A percentile compares a stretch with the other conserved stretches of the same genome.
Conservation (phyloP, 2,113 vertebrate species). For the Furnarius figulus region DNA sequence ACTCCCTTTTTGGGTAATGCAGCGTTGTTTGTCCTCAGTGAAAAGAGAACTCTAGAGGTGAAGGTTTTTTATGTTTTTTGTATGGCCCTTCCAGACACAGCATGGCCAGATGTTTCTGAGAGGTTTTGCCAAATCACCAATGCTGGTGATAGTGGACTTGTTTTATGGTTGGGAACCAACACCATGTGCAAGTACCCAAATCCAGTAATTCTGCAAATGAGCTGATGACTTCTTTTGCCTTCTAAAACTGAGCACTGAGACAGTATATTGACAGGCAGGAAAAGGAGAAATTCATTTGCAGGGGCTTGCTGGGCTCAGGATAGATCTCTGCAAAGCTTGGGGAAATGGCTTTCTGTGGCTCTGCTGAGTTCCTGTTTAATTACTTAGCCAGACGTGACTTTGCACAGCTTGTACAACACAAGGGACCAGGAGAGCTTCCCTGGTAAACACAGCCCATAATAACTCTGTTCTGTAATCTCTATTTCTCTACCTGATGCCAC, state of each 20-base stretch:
- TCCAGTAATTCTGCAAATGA: neutral
- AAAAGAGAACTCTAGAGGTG: neutral
- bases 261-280: neutral
- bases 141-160: neutral
- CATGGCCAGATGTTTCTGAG: neutral
- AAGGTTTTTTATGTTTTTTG: neutral
- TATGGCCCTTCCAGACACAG: neutral
- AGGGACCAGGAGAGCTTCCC: neutral
- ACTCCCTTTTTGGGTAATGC: neutral
- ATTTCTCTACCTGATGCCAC: neutral
- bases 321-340: neutral
- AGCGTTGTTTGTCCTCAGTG: neutral
- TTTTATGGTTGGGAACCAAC: neutral
- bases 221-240: neutral
- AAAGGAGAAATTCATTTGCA: slow-evolving; percentile 15
- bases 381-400: slow-evolving; percentile 21
- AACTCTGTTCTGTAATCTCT: neutral
- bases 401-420: neutral
- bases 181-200: neutral
- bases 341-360: slow-evolving; percentile 33
- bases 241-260: neutral
- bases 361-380: slow-evolving; percentile 39
- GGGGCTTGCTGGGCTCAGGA: neutral
- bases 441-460: slow-evolving; percentile 1
- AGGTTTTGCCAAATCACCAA: neutral